Evolutionary conservation across 1,140 invertebrate species (phyloP), one percentile per base, ranked within the genome.

Genomic region (Phocides pigmalion): DNA sequence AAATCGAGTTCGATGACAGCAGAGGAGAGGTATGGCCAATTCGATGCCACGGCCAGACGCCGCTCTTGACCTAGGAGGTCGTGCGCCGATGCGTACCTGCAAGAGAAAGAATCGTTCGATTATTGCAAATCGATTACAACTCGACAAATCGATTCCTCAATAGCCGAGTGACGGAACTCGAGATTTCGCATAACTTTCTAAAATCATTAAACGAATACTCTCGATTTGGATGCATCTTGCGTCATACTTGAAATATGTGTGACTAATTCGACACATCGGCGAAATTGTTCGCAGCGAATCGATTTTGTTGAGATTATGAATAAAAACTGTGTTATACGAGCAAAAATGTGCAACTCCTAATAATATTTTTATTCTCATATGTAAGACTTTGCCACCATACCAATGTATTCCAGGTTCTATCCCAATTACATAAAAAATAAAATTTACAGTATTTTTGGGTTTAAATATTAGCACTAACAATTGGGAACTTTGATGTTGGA

Each of bases 41-140:
- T 76, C 65, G 81, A 87, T 82, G 85, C 84, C 82, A 89, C 70
- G 84, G 86, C 50, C 86, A 71, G 53, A n/a, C 6, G 11, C n/a
- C 64, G 81, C 39, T 79, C 84, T 89, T 87, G 83, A 87, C 87
- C 83, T 84, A 84, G 32, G 3, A 22, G 74, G 70, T 71, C 49
- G 44, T 58, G 71, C 61, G 51, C 15, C 64, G 73, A 76, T 84
- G 79, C 70, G 72, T 82, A 77, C 64, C 72, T 42, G 70, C 66
- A 47, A 35, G 19, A 62, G 46, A 78, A 66, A 75, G 66, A 77
- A 75, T 66, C 64, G 64, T 72, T 63, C 51, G 63, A 62, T 68
- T 19, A 62, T 49, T 61, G 54, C 28, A 65, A 70, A 79, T 81
- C 70, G 70, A 79, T 77, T 72, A 65, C 54, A 37, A 64, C 54